Evolutionary conservation across 2,797 vertebrate species (phyloP).

Genomic region (Malacoctenus gilli): DNA sequence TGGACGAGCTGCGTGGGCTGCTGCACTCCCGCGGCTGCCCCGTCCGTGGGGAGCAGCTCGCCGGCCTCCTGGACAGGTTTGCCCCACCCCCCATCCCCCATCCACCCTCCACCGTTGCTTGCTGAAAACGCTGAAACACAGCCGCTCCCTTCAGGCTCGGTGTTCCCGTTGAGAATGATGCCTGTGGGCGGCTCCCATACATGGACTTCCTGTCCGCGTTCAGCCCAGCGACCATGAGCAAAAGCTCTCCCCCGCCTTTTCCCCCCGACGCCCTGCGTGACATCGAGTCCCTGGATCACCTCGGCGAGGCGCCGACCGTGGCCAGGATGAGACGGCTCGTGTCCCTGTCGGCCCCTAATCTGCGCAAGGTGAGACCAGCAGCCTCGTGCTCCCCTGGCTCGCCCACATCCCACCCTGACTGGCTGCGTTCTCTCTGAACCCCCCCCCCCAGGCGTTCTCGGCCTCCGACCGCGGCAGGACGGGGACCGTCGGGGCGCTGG

Average conservation of each 20-base stretch:
- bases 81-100: not conserved
- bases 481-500: conserved; percentile 25
- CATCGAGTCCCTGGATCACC: conserved; percentile 22
- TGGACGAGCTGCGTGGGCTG: conserved; percentile 36
- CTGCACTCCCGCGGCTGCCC: conserved; percentile 13
- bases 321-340: conserved; percentile 32
- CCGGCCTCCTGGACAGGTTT: conserved; percentile 32
- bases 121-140: too few species aligned
- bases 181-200: conserved; percentile 1
- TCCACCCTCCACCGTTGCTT: too few species aligned
- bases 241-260: not conserved
- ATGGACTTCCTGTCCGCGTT: conserved; percentile 35
- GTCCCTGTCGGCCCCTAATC: conserved; percentile 17
- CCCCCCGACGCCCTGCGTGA: not conserved
- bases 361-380: conserved; percentile 32
- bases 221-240: conserved; percentile 10
- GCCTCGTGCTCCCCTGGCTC: not conserved
- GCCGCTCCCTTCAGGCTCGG: conserved; percentile 5
- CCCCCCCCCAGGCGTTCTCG: conserved; percentile 39
- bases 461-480: conserved; percentile 23
- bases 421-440: not conserved
- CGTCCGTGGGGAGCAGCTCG: conserved; percentile 13
- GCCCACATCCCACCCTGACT: not conserved
- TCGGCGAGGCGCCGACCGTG: conserved; percentile 22
- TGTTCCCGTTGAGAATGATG: conserved; percentile 21